Percentiles rank a stretch among this genome's conserved stretches.
Conservation (phyloP, 2,888 invertebrate genomes). For the Cryptocheilus praepositus region DNA sequence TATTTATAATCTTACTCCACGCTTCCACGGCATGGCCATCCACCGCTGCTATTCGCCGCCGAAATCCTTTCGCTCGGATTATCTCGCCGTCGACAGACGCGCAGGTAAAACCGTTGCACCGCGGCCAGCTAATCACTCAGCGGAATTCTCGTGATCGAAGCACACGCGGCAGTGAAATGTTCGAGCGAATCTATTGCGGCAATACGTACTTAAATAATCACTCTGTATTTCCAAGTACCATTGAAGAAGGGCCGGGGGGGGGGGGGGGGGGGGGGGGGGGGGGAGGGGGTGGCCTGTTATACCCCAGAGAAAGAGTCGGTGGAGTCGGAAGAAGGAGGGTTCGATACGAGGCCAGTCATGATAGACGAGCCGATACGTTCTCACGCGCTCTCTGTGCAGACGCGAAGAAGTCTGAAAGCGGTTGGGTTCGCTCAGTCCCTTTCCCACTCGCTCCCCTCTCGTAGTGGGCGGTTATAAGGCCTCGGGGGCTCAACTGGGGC, state of each 20-base stretch:
- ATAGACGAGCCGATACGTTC: slow-evolving; percentile 72
- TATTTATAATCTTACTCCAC: too few species aligned
- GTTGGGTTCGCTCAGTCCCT: slow-evolving; percentile 16
- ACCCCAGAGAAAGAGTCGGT: slow-evolving; percentile 11
- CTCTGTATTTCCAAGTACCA: slow-evolving; percentile 22
- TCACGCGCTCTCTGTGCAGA: slow-evolving; percentile 61
- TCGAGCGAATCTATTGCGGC: too few species aligned
- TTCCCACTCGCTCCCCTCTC: slow-evolving; percentile 37
- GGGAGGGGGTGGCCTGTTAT: slow-evolving; percentile 20
- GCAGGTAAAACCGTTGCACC: too few species aligned
- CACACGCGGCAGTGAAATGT: not conserved
- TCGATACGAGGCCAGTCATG: slow-evolving; percentile 55
- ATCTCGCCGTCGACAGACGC: too few species aligned
- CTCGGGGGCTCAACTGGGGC: slow-evolving; percentile 56
- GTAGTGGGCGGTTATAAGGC: slow-evolving; percentile 70
- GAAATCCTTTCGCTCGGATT: too few species aligned
- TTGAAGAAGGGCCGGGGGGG: too few species aligned
- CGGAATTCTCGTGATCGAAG: too few species aligned
- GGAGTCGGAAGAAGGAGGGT: slow-evolving; percentile 9
- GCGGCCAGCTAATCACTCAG: too few species aligned
- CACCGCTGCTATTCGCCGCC: too few species aligned
- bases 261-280: too few species aligned
- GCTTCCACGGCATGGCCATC: too few species aligned
- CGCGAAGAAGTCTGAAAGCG: slow-evolving; percentile 37
- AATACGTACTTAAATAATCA: slow-evolving; percentile 53